Evolutionary conservation across 1,140 invertebrate genomes (phyloP).

Genomic region (Sarcophaga bullata): DNA sequence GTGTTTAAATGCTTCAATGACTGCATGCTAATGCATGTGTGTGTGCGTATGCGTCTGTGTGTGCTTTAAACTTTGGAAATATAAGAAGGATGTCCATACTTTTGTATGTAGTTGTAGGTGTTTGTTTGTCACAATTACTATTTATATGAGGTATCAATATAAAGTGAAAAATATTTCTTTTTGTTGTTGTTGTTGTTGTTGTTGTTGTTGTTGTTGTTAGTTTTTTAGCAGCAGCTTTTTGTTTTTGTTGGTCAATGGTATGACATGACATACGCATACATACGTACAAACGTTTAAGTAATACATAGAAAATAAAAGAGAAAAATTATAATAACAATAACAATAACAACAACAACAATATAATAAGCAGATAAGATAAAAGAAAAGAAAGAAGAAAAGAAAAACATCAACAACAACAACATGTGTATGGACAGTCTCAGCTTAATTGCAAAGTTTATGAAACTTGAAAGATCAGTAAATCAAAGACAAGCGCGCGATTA

Average conservation of each 20-base stretch:
- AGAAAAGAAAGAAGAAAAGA: constrained; percentile 14
- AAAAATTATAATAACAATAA: too few species aligned
- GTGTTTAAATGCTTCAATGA: background rate
- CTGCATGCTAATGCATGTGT: constrained; percentile 1
- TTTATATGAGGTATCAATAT: background rate
- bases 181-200: background rate
- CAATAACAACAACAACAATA: background rate
- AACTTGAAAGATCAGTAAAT: constrained; percentile 57
- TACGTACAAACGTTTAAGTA: background rate
- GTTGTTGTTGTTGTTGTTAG: too few species aligned
- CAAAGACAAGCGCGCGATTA: constrained; percentile 52
- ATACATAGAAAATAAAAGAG: constrained; percentile 22
- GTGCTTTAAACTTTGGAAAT: background rate
- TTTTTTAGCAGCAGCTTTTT: too few species aligned
- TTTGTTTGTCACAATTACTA: background rate
- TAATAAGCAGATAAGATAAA: too few species aligned
- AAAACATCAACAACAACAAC: constrained; percentile 4
- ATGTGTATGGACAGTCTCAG: background rate
- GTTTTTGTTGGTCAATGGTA: constrained; percentile 22
- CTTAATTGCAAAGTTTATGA: constrained; percentile 33
- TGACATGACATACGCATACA: constrained; percentile 1
- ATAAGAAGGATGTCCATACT: background rate
- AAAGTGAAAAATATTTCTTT: constrained; percentile 16
- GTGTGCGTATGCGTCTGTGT: background rate
- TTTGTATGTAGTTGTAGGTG: background rate